A percentile compares a stretch with the other conserved stretches of the same genome.
Evolutionary conservation across 2,888 invertebrate species (phyloP).

Genomic region (Sphaerophoria taeniata): DNA sequence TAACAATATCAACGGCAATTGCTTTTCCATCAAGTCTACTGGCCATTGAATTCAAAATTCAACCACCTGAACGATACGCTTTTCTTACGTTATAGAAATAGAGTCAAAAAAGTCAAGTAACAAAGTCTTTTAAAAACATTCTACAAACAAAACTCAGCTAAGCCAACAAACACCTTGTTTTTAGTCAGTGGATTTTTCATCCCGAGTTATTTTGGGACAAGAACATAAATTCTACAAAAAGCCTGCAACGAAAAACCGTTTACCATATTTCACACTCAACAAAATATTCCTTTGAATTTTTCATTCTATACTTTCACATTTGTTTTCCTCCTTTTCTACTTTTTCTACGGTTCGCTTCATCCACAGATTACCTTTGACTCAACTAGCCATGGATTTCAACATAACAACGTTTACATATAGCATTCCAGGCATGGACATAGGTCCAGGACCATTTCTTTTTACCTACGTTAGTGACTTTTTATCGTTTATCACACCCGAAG

Average conservation of each 20-base stretch:
- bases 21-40: no score
- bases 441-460: constrained; percentile 81
- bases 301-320: constrained; percentile 14
- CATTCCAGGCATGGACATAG: constrained; percentile 82
- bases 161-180: not conserved
- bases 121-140: no score
- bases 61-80: no score
- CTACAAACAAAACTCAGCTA: no score
- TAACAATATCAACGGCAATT: no score
- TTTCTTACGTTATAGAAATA: no score
- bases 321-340: not conserved
- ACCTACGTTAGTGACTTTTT: constrained; percentile 82
- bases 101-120: no score
- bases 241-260: constrained; percentile 50
- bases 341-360: not conserved
- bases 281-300: constrained; percentile 31
- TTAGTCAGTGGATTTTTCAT: constrained; percentile 39
- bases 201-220: not conserved
- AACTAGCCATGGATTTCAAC: constrained; percentile 64
- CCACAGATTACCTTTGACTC: constrained; percentile 83
- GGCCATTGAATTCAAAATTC: no score
- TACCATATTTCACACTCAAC: constrained; percentile 51
- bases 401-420: constrained; percentile 81
- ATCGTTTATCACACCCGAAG: constrained; percentile 83
- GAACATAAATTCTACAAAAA: constrained; percentile 31